phyloP scores from a whole-genome alignment of 2,113 vertebrate genomes.

The Nibea albiflora region DNA sequence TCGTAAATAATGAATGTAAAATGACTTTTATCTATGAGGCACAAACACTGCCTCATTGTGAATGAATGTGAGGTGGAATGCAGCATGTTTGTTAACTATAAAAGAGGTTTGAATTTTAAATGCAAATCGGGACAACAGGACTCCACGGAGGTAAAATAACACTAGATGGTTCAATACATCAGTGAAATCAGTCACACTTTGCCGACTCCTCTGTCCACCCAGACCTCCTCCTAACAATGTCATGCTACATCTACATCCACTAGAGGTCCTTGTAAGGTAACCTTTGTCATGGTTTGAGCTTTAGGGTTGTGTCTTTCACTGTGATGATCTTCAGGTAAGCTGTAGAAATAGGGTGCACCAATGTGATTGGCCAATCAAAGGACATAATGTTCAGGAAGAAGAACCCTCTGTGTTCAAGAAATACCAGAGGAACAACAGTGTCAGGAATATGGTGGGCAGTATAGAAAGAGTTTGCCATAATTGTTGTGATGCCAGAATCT shows the following conservation, averaged over 20 bases:
- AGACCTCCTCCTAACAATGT: background rate
- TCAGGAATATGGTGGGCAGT: background rate
- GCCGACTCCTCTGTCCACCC: no score
- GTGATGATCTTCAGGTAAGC: background rate
- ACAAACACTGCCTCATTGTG: conserved; percentile 9
- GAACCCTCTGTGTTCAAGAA: background rate
- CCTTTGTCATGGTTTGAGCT: background rate
- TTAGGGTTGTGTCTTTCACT: background rate
- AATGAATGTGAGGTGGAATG: conserved; percentile 26
- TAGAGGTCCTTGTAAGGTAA: background rate
- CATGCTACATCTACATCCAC: background rate
- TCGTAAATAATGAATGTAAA: conserved; percentile 58
- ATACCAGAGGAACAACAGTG: conserved; percentile 1
- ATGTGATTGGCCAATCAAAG: background rate
- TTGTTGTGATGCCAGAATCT: background rate
- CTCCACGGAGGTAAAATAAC: background rate
- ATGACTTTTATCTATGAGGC: conserved; percentile 28
- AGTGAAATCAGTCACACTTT: background rate
- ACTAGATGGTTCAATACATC: background rate
- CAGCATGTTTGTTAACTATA: background rate
- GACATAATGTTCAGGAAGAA: no score
- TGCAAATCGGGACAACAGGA: background rate
- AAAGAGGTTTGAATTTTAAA: background rate
- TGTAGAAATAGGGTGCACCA: background rate
- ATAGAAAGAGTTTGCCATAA: background rate